These are phyloP conservation scores for Rhabdomys pumilio DNA, from an alignment of 2,797 vertebrate genomes.

Conservation along the genomic window DNA sequence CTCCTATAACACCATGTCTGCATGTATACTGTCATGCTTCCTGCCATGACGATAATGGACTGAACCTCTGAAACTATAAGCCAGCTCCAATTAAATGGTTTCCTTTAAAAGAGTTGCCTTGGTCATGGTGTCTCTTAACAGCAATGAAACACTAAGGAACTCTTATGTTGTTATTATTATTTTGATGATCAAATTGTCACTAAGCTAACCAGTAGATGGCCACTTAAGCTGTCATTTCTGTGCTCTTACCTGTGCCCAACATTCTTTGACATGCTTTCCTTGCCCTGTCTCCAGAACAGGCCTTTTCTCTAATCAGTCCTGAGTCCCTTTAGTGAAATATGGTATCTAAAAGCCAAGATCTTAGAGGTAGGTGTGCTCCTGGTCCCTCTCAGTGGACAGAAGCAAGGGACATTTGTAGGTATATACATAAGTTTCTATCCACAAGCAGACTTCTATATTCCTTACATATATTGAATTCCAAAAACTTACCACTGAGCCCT, in stretches of 20 bases:
- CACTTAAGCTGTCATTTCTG: neutral
- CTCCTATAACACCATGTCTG: neutral
- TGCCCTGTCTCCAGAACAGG: neutral
- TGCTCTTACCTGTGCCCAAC: neutral
- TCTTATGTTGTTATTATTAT: neutral
- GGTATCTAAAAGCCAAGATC: neutral
- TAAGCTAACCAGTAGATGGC: neutral
- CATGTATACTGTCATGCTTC: neutral
- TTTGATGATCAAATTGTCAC: neutral
- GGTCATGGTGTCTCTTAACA: neutral
- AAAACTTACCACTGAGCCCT: neutral
- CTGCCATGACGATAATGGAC: too few relatives aligned
- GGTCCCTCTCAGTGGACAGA: neutral
- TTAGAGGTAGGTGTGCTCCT: neutral
- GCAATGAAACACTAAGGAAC: neutral
- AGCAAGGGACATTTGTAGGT: neutral
- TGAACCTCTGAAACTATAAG: neutral
- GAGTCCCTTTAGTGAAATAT: neutral
- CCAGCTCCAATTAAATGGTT: neutral
- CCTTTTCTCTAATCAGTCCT: neutral
- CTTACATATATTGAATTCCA: neutral
- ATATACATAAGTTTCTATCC: neutral
- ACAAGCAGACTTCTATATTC: neutral
- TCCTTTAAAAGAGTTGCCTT: neutral
- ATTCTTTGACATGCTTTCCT: neutral